Evolutionary conservation across 2,888 invertebrate genomes (phyloP).

Genomic region (Syrista parreyssii): DNA sequence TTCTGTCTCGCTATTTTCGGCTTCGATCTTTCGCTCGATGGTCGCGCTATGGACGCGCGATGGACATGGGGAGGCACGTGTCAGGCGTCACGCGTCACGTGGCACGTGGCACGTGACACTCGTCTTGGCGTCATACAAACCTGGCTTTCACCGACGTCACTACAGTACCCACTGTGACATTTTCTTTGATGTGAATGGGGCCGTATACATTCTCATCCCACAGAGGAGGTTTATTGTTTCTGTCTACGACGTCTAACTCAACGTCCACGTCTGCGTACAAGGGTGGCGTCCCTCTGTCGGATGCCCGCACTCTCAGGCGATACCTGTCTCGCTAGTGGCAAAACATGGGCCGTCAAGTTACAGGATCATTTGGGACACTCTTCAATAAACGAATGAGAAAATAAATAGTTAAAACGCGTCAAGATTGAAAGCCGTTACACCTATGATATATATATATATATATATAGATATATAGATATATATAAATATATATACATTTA

Average conservation of each 20-base stretch:
- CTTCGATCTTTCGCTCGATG: conserved; percentile 43
- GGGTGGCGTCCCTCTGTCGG: conserved; percentile 93
- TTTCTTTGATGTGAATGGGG: conserved; percentile 98
- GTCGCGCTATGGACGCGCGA: background rate
- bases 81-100: conserved; percentile 18
- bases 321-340: conserved; percentile 93
- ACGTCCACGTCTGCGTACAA: conserved; percentile 96
- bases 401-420: conserved; percentile 2
- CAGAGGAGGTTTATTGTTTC: conserved; percentile 97
- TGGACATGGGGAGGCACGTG: background rate
- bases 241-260: conserved; percentile 97
- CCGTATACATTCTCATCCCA: conserved; percentile 96
- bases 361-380: conserved; percentile 68
- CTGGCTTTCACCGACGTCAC: conserved; percentile 98
- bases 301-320: conserved; percentile 95
- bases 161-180: conserved; percentile 98
- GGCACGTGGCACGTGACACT: conserved; percentile 21
- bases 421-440: conserved; percentile 24
- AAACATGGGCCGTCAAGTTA: conserved; percentile 76
- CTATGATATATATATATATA: conserved; percentile 27
- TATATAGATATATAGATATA: conserved; percentile 66
- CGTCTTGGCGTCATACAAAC: conserved; percentile 76
- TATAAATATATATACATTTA: conserved; percentile 38
- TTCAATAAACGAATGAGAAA: conserved; percentile 11
- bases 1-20: conserved; percentile 53